Percentiles rank a stretch among this genome's conserved stretches.
Conservation (phyloP, 2,113 vertebrate genomes). For the Pteruthius melanotis region DNA sequence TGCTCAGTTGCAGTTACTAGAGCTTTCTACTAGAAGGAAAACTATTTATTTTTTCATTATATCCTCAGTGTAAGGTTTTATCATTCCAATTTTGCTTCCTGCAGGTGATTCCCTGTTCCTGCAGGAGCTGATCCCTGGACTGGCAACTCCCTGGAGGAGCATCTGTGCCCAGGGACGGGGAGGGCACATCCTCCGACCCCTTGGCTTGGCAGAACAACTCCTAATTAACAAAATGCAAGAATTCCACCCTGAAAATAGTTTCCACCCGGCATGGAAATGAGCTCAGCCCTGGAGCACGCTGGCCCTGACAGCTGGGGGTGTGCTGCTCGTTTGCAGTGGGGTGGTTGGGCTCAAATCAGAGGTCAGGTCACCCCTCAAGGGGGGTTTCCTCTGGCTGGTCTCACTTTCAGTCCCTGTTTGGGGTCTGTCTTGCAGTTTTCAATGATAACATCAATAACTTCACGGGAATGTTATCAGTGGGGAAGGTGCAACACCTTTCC, state of each 20-base stretch:
- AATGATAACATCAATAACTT: background rate
- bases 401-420: background rate
- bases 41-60: background rate
- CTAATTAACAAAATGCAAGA: background rate
- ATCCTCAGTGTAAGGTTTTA: background rate
- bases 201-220: background rate
- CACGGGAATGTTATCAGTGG: background rate
- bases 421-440: background rate
- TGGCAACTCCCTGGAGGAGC: background rate
- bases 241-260: conserved; percentile 1
- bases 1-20: background rate
- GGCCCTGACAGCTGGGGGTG: background rate
- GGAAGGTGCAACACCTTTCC: background rate
- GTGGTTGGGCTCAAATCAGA: background rate
- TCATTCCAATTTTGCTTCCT: background rate
- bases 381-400: background rate
- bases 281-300: conserved; percentile 25
- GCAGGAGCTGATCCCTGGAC: background rate
- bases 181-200: background rate
- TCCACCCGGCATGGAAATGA: conserved; percentile 49
- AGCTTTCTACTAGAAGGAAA: background rate
- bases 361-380: background rate
- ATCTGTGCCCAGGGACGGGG: background rate
- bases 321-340: background rate
- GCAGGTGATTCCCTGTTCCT: background rate